Percentiles rank a stretch among this genome's conserved stretches.
These are phyloP conservation scores for Caenorhabditis sulstoni DNA, from an alignment of 2,888 invertebrate species.

Conservation along the genomic window DNA sequence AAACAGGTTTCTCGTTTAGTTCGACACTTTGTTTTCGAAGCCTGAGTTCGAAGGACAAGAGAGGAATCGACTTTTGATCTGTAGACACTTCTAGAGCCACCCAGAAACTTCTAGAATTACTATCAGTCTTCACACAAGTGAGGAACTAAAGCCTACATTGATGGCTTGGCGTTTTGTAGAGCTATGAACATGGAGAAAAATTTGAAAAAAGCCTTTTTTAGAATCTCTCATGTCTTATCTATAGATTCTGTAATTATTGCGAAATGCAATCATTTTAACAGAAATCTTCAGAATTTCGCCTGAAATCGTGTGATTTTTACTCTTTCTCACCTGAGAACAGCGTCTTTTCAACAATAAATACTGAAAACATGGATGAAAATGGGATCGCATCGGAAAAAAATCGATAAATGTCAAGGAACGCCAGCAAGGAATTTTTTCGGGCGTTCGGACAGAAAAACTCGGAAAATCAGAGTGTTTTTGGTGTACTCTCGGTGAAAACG, in stretches of 20 bases:
- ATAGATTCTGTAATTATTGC: neutral
- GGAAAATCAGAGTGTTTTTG: constrained; percentile 17
- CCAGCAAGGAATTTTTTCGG: constrained; percentile 8
- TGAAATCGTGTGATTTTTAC: neutral
- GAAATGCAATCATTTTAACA: neutral
- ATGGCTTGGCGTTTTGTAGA: no score
- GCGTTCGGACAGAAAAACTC: constrained; percentile 1
- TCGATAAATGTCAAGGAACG: neutral
- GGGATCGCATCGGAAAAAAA: neutral
- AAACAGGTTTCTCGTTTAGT: no score
- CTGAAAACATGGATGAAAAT: neutral
- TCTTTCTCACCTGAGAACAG: neutral
- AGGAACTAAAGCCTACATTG: no score
- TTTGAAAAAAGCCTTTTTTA: neutral
- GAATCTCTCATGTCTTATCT: neutral
- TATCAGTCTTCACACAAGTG: neutral
- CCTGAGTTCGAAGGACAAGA: no score
- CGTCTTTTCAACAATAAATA: neutral
- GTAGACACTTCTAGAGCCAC: neutral
- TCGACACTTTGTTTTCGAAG: no score
- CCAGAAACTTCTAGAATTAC: neutral
- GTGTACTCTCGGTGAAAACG: constrained; percentile 3
- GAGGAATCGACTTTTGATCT: neutral
- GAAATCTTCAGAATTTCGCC: neutral
- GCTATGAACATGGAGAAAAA: neutral